Evolutionary conservation across 2,888 invertebrate genomes (phyloP).

Genomic region (Cephus nigrinus): DNA sequence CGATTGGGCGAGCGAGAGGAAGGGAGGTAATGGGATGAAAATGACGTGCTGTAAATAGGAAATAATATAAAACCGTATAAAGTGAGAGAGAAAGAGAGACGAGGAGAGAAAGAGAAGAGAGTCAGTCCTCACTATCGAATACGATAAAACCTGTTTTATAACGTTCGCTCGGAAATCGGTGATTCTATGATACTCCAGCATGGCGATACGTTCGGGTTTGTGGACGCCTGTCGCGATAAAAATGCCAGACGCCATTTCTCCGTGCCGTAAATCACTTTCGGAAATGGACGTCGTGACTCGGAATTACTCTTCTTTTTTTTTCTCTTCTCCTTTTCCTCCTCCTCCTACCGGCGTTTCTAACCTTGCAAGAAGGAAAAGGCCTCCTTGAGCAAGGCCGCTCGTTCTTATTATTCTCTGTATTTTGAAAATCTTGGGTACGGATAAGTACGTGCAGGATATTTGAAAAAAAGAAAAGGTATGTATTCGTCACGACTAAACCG

Average conservation of each 20-base stretch:
- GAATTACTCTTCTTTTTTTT: background rate
- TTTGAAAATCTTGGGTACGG: background rate
- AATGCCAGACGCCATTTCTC: constrained; percentile 8
- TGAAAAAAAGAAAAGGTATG: background rate
- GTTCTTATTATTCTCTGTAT: background rate
- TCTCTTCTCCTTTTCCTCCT: background rate
- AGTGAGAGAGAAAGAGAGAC: background rate
- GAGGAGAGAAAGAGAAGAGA: background rate
- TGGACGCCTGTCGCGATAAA: constrained; percentile 11
- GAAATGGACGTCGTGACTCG: background rate
- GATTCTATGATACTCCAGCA: background rate
- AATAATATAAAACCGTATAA: background rate
- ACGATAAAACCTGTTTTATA: constrained; percentile 6
- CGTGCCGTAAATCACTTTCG: constrained; percentile 1
- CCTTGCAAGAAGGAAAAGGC: background rate
- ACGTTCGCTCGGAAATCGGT: constrained; percentile 6
- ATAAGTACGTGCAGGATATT: background rate
- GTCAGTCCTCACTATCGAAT: background rate
- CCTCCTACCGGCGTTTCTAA: background rate
- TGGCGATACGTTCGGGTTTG: background rate
- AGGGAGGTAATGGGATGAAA: background rate
- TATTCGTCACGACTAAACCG: background rate
- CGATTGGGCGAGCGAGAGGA: background rate
- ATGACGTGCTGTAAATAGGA: background rate
- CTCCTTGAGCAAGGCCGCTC: background rate